phyloP scores from a whole-genome alignment of 1,140 invertebrate species.

The Platorchestia sp. region DNA sequence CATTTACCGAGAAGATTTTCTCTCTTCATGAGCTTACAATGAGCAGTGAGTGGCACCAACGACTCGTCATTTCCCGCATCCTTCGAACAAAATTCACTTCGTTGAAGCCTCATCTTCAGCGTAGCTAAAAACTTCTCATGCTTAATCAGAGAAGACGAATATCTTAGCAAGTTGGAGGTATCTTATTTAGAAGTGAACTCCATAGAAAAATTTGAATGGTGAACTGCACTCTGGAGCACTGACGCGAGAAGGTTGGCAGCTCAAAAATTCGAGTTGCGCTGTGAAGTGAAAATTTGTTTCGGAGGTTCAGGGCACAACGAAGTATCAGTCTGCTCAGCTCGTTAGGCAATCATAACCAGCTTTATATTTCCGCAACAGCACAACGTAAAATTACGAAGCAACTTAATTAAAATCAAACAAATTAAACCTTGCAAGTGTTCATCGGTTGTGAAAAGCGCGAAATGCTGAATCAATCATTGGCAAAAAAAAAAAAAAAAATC shows the following conservation, averaged over 20 bases:
- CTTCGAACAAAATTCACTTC: not conserved
- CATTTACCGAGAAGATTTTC: not conserved
- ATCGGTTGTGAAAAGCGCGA: not conserved
- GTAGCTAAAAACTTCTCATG: not conserved
- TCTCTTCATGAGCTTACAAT: not conserved
- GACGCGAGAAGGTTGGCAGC: not conserved
- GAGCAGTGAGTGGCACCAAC: not conserved
- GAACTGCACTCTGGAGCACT: not conserved
- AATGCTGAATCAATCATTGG: not conserved
- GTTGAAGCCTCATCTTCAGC: not conserved
- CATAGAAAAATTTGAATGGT: not conserved
- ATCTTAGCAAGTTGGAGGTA: not conserved
- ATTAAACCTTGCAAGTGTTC: not conserved
- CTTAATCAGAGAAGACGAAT: not conserved
- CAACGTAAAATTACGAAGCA: not conserved
- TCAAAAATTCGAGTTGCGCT: not conserved
- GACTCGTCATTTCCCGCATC: not conserved
- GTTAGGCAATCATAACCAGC: conserved; percentile 33
- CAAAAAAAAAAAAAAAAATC: not conserved
- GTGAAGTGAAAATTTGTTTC: not conserved
- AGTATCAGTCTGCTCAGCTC: not conserved
- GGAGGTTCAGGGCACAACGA: not conserved
- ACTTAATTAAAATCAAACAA: conserved; percentile 27
- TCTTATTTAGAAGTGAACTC: not conserved
- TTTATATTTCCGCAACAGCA: conserved; percentile 18